Base-by-base conservation (phyloP, 2,888 invertebrate species). In the Conus canariensis region DNA sequence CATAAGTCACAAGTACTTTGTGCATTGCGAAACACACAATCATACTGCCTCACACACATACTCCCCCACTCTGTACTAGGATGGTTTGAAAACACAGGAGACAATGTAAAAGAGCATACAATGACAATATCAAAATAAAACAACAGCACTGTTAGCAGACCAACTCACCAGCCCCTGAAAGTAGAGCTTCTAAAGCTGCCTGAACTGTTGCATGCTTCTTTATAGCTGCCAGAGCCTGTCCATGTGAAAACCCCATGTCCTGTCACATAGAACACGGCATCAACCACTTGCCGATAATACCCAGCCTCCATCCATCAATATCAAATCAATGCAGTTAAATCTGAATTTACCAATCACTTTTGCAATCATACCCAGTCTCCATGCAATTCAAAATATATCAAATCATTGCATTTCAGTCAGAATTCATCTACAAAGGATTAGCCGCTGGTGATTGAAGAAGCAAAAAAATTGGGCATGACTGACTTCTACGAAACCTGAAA, bases 231-330 rank as follows among this genome's bases (percentile, higher is more conserved):
- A 96, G 95, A 10, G 96, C 95, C 91, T 96, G 96, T 88, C 94
- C 93, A 91, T 93, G 93, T 70, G 96, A 94, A 95, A 96, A 96
- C 89, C 96, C 96, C 96, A 96, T 96, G 93, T 96, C 96, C 96
- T 96, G 92, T 12, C 93, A 91, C 85, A 90, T 22, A 64, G 12
- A 64, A 64, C 45, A 45, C 45, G 3, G 45, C 45, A 45, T 45
- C 45, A 45, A 45, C 45, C 45, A 45, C 45, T 45, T 45, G 45
- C 45, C 3, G 45, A 45, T 45, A 45, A 45, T 45, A 45, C 45
- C 45, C 45, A 45, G 4, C 45, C 45, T 45, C 45, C 45, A 45
- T 45, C 45, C 45, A 45, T 2, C 45, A 45, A 45, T 45, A 45
- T 45, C 45, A 45, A 45, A 45, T 45, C 45, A 45, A 45, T 45